phyloP scores from a whole-genome alignment of 2,797 vertebrate genomes.

The Pangasius larnaudii region DNA sequence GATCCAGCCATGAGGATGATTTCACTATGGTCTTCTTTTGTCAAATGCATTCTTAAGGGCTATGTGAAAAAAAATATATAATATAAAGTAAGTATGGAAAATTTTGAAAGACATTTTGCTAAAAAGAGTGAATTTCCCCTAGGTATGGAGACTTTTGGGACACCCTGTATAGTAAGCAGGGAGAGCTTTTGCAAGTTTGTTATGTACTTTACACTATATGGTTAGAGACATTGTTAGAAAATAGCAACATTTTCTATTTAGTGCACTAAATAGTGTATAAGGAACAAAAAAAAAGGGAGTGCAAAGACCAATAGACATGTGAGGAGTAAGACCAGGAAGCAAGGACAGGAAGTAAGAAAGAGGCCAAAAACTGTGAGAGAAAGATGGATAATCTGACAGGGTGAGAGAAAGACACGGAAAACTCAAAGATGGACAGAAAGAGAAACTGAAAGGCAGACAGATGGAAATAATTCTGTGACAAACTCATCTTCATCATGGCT shows the following conservation, averaged over 20 bases:
- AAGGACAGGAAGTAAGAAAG: neutral
- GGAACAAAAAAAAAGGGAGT: neutral
- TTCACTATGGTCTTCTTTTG: too few species aligned
- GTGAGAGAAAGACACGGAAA: conserved; percentile 49
- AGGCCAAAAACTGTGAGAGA: neutral
- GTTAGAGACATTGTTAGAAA: neutral
- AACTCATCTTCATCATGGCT: neutral
- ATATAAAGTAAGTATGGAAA: too few species aligned
- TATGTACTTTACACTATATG: neutral
- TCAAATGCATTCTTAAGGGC: too few species aligned
- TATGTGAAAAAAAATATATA: too few species aligned
- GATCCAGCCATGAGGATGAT: too few species aligned
- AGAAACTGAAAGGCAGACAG: neutral
- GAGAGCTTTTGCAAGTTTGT: neutral
- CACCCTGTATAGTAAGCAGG: neutral
- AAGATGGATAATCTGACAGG: conserved; percentile 43
- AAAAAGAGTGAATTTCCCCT: too few species aligned
- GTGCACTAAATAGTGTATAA: neutral
- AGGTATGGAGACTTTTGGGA: too few species aligned
- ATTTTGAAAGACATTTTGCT: too few species aligned
- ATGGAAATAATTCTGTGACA: neutral
- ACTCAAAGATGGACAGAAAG: conserved; percentile 36
- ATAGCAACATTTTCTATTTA: neutral
- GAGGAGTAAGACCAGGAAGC: neutral
- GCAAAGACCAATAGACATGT: neutral